phyloP scores from a whole-genome alignment of 2,888 invertebrate genomes.

The Lymantria monacha region DNA sequence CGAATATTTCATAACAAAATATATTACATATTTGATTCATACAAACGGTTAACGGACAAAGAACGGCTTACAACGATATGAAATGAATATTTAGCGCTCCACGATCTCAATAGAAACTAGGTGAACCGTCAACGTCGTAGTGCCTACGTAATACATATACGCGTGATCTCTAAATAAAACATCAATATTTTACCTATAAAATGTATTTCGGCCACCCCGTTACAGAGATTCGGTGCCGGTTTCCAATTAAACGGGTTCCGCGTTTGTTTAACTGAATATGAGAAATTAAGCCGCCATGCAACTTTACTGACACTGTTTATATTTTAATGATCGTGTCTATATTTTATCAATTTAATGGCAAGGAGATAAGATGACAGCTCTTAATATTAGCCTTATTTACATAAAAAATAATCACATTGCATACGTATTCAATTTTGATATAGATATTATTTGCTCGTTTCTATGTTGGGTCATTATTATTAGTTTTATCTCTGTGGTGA shows the following conservation, averaged over 20 bases:
- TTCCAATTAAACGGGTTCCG: slow-evolving; percentile 37
- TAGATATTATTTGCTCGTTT: no score
- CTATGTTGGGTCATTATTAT: no score
- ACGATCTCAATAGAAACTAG: neutral
- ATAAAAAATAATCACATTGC: slow-evolving; percentile 3
- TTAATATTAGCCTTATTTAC: slow-evolving; percentile 14
- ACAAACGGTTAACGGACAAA: neutral
- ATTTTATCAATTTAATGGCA: slow-evolving; percentile 9
- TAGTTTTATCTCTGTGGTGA: no score
- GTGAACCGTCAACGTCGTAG: neutral
- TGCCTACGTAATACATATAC: neutral
- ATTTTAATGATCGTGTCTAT: slow-evolving; percentile 13
- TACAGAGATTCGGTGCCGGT: slow-evolving; percentile 33
- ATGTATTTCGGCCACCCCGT: slow-evolving; percentile 43
- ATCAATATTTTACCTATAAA: slow-evolving; percentile 7
- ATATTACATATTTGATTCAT: neutral
- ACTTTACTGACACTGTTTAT: slow-evolving; percentile 14
- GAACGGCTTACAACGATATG: neutral
- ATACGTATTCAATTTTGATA: no score
- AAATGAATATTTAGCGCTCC: neutral
- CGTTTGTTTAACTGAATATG: slow-evolving; percentile 32
- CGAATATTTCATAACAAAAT: no score
- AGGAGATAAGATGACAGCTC: slow-evolving; percentile 11
- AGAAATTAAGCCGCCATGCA: slow-evolving; percentile 16
- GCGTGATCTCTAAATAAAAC: neutral